Base-by-base conservation (phyloP, 2,113 vertebrate genomes). In the Pyrgilauda ruficollis region DNA sequence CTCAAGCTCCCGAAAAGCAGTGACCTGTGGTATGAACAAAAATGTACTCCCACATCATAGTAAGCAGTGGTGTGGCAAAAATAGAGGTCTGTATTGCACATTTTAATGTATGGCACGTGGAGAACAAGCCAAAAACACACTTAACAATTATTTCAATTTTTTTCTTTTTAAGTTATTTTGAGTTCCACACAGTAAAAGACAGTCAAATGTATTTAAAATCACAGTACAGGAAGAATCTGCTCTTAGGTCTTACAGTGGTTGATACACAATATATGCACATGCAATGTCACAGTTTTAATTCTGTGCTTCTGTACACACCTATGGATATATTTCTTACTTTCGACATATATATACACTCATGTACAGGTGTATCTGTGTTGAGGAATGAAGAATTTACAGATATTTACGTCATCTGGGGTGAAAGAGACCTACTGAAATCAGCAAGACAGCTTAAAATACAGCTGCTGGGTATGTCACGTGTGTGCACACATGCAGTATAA, bases 311-410 rank as follows among this genome's bases (percentile, higher is more conserved):
- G 1, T 41, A 20, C 14, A 6, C 14, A 46, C 4, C 6, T 28
- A 30, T 8, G 6, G 12, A 46, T 52, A 44, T 13, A 20, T 41
- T 46, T 74, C 20, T 66, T 74, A 22, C 8, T 76, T 72, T 63
- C 7, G 33, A 13, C 16, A 62, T 31, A 4, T 13, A 18, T 9
- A 16, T 11, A 20, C 13, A 14, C 1, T 33, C 9, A 21, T 0
- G 0, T 39, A 43, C 7, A 56, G 16, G 15, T 50, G 17, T 18
- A 20, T 15, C 37, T 56, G 46, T 37, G 14, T 27, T 7, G 33
- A 39, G 16, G 28, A 46, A 56, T 24, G 37, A 87, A 33, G 11
- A 37, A 85, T 68, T 61, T 50, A 23, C 9, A 68, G 41, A 23
- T 52, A 61, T 41, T 82, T 64, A 37, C 7, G 2, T 44, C 43